Evolutionary conservation across 2,797 vertebrate species (phyloP).

Genomic region (Anas bahamensis): DNA sequence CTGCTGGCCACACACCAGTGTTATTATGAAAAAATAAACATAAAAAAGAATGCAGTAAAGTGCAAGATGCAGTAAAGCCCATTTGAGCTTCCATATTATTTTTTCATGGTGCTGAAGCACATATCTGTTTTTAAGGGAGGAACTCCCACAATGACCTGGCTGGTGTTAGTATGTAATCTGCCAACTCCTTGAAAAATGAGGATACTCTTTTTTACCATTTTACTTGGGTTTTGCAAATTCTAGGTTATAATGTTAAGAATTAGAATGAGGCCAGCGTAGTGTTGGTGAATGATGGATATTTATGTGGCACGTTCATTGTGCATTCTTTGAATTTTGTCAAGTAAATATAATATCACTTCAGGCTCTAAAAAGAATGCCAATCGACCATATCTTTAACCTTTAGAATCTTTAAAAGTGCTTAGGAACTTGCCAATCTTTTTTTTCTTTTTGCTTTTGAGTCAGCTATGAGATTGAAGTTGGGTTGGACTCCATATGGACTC

Average conservation of each 20-base stretch:
- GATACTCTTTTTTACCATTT: not conserved
- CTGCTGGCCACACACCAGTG: not conserved
- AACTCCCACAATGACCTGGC: not conserved
- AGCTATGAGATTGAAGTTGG: slow-evolving; percentile 34
- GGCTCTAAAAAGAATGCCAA: slow-evolving; percentile 33
- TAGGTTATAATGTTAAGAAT: not conserved
- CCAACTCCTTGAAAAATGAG: not conserved
- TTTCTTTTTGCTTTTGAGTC: not conserved
- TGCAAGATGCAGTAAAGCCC: not conserved
- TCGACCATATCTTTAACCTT: slow-evolving; percentile 36
- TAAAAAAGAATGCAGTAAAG: not conserved
- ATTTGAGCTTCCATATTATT: not conserved
- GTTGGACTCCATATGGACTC: slow-evolving; percentile 66
- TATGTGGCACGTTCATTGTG: not conserved
- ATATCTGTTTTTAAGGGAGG: not conserved
- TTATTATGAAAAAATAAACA: not conserved
- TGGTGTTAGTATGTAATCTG: not conserved
- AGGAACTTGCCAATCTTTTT: slow-evolving; percentile 18
- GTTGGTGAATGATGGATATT: not conserved
- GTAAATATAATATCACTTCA: slow-evolving; percentile 29
- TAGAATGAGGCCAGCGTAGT: not conserved
- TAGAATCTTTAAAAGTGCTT: slow-evolving; percentile 30
- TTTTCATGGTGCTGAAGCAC: not conserved
- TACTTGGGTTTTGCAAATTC: not conserved
- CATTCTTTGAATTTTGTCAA: not conserved